Conservation (phyloP, 2,888 invertebrate genomes). For the Lacanobia wlatinum region DNA sequence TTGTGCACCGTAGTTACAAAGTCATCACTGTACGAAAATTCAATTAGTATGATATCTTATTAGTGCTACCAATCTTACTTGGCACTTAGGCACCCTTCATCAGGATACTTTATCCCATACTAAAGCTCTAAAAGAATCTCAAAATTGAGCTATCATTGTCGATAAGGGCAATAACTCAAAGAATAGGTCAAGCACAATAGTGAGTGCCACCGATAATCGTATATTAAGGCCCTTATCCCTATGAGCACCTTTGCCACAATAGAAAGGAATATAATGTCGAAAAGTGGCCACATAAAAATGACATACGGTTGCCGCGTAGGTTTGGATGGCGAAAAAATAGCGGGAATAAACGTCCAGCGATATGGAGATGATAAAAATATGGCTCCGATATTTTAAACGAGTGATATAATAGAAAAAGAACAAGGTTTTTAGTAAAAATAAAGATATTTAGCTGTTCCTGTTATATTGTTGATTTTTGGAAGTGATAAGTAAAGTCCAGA, state of each 20-base stretch:
- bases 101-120: slow-evolving; percentile 56
- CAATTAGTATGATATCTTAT: slow-evolving; percentile 24
- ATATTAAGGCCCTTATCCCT: slow-evolving; percentile 90
- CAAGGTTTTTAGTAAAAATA: slow-evolving; percentile 16
- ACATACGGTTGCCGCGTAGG: slow-evolving; percentile 84
- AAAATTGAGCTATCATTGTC: slow-evolving; percentile 83
- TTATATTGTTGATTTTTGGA: slow-evolving; percentile 32
- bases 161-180: slow-evolving; percentile 87
- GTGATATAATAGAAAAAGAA: slow-evolving; percentile 31
- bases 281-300: slow-evolving; percentile 91
- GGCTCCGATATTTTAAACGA: slow-evolving; percentile 55
- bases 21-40: slow-evolving; percentile 2
- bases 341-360: slow-evolving; percentile 65
- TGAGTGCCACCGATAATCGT: slow-evolving; percentile 90
- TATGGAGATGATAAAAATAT: slow-evolving; percentile 65
- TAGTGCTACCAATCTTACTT: slow-evolving; percentile 34
- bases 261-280: slow-evolving; percentile 90
- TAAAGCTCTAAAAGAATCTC: slow-evolving; percentile 73
- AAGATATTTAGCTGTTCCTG: not conserved
- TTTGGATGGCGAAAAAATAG: slow-evolving; percentile 77
- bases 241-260: slow-evolving; percentile 89
- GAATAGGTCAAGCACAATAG: slow-evolving; percentile 90
- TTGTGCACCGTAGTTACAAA: slow-evolving; percentile 28
- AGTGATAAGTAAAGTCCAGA: slow-evolving; percentile 64
- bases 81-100: slow-evolving; percentile 10